These are phyloP conservation scores for Corythaeola cristata DNA, from an alignment of 2,113 vertebrate genomes.

Conservation along the genomic window DNA sequence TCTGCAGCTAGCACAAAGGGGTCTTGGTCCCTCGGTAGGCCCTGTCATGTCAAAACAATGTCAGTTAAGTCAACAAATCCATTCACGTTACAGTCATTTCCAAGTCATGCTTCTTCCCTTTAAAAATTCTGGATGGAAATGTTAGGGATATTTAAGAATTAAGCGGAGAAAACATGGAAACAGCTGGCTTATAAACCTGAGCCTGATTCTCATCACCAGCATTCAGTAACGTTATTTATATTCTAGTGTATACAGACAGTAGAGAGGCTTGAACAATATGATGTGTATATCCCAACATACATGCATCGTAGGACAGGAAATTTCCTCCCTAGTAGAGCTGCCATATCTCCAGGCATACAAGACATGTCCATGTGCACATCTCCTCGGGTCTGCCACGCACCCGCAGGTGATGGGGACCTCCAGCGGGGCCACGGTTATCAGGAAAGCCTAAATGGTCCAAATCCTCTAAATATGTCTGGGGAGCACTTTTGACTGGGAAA, in stretches of 20 bases:
- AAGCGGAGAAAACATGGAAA: neutral
- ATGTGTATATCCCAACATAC: neutral
- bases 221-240: neutral
- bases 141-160: neutral
- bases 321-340: neutral
- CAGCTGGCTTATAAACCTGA: neutral
- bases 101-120: neutral
- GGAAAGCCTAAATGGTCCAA: neutral
- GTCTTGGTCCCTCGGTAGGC: conserved; percentile 10
- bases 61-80: conserved; percentile 44
- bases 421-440: accelerated
- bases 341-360: neutral
- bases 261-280: neutral
- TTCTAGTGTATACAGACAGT: neutral
- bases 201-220: neutral
- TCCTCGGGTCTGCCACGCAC: neutral
- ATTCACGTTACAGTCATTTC: neutral
- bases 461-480: neutral
- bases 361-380: too few relatives aligned
- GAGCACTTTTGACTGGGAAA: neutral
- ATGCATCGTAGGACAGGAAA: neutral
- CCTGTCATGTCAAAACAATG: conserved; percentile 13
- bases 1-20: conserved; percentile 31
- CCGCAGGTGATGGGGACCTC: neutral
- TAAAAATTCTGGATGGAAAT: neutral